Evolutionary conservation across 2,797 vertebrate species (phyloP).

Genomic region (Peromyscus eremicus): DNA sequence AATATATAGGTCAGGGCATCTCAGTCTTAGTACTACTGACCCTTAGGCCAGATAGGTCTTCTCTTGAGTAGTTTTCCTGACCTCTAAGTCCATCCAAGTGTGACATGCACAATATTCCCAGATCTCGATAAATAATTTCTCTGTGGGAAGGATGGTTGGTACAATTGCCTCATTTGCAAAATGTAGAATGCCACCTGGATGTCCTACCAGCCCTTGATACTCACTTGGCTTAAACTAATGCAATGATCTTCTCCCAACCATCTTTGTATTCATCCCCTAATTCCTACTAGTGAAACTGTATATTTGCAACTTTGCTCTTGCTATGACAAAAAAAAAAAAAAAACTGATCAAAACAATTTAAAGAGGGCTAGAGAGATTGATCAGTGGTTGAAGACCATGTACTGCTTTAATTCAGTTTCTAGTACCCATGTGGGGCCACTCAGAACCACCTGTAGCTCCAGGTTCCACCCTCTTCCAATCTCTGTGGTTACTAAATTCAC

Average conservation of each 20-base stretch:
- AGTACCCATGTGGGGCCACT: neutral
- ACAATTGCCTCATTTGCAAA: neutral
- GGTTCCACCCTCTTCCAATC: neutral
- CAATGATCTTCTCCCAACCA: neutral
- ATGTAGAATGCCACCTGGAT: neutral
- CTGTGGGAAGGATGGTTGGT: no score
- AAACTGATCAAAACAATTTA: neutral
- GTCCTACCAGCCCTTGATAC: neutral
- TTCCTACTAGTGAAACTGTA: neutral
- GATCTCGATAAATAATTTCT: neutral
- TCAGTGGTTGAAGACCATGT: neutral
- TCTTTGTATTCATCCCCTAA: neutral
- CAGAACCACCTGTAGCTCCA: neutral
- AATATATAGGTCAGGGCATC: neutral
- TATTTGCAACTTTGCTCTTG: neutral
- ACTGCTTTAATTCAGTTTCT: no score
- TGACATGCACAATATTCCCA: neutral
- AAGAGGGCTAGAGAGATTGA: neutral
- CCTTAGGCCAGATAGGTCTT: neutral
- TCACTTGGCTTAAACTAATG: neutral
- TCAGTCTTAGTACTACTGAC: neutral
- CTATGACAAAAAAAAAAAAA: neutral
- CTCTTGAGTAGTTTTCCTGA: no score
- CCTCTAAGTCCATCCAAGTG: fast-evolving
- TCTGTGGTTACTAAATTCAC: neutral